Percentiles rank a stretch among this genome's conserved stretches.
Evolutionary conservation across 2,113 vertebrate genomes (phyloP).

Genomic region (Pelobates fuscus): DNA sequence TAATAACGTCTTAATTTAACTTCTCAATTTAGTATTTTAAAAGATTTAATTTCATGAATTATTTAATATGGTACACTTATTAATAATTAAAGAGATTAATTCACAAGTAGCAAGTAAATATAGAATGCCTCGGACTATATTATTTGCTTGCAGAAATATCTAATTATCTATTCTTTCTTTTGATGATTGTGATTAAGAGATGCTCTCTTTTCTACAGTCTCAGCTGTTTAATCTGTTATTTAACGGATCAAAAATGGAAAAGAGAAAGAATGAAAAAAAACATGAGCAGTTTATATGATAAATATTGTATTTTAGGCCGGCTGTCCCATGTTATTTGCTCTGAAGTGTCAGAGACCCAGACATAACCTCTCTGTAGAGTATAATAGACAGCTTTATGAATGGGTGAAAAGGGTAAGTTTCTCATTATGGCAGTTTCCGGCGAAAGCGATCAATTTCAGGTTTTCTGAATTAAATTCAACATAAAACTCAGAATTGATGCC

Average conservation of each 20-base stretch:
- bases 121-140: not conserved
- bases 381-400: too few relatives aligned
- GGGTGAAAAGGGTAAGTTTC: too few relatives aligned
- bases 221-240: not conserved
- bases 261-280: not conserved
- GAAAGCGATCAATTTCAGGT: too few relatives aligned
- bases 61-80: conserved; percentile 29
- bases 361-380: too few relatives aligned
- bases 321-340: too few relatives aligned
- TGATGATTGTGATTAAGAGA: not conserved
- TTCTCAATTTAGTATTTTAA: conserved; percentile 37
- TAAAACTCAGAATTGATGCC: too few relatives aligned
- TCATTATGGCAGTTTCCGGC: too few relatives aligned
- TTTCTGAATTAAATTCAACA: too few relatives aligned
- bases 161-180: conserved; percentile 19
- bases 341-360: too few relatives aligned
- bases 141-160: conserved; percentile 21
- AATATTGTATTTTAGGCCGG: too few relatives aligned
- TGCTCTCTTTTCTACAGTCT: not conserved
- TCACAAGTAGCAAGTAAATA: conserved; percentile 6
- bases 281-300: too few relatives aligned
- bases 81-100: conserved; percentile 34
- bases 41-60: conserved; percentile 26
- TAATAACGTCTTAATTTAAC: conserved; percentile 39
- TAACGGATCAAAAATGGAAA: not conserved